These are phyloP conservation scores for Monopterus albus DNA, from an alignment of 2,113 vertebrate genomes.

Conservation along the genomic window DNA sequence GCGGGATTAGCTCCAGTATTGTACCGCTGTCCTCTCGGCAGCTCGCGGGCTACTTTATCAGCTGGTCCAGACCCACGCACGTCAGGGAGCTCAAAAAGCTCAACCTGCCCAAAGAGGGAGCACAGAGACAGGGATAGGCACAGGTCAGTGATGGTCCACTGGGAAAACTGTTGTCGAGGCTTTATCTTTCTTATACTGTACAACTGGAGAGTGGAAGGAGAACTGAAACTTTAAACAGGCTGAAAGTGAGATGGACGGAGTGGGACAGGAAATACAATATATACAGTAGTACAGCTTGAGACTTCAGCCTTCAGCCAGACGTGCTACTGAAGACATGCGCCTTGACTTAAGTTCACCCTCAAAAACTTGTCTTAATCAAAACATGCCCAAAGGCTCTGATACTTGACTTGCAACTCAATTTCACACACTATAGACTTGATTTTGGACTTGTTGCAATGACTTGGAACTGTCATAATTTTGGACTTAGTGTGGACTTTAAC, in stretches of 20 bases:
- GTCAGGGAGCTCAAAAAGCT: slow-evolving; percentile 7
- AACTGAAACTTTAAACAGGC: background rate
- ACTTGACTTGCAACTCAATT: background rate
- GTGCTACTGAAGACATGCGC: too few relatives aligned
- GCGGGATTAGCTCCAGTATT: slow-evolving; percentile 27
- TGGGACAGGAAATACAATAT: background rate
- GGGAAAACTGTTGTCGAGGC: slow-evolving; percentile 17
- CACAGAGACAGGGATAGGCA: slow-evolving; percentile 26
- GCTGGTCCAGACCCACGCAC: slow-evolving; percentile 14
- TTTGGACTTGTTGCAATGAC: background rate
- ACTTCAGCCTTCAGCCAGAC: too few relatives aligned
- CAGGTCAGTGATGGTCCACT: background rate
- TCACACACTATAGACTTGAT: too few relatives aligned
- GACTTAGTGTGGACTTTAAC: background rate
- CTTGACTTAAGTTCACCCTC: too few relatives aligned
- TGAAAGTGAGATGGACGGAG: too few relatives aligned
- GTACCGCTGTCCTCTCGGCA: slow-evolving; percentile 40
- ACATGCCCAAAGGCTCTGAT: background rate
- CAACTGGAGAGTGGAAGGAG: slow-evolving; percentile 2
- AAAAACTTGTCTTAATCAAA: too few relatives aligned
- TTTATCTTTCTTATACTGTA: slow-evolving; percentile 16
- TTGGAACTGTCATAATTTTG: too few relatives aligned
- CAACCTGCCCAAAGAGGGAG: slow-evolving; percentile 22
- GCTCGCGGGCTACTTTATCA: slow-evolving; percentile 41
- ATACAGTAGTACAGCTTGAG: background rate